Base-by-base conservation (phyloP, 2,888 invertebrate species). In the Agrochola macilenta region DNA sequence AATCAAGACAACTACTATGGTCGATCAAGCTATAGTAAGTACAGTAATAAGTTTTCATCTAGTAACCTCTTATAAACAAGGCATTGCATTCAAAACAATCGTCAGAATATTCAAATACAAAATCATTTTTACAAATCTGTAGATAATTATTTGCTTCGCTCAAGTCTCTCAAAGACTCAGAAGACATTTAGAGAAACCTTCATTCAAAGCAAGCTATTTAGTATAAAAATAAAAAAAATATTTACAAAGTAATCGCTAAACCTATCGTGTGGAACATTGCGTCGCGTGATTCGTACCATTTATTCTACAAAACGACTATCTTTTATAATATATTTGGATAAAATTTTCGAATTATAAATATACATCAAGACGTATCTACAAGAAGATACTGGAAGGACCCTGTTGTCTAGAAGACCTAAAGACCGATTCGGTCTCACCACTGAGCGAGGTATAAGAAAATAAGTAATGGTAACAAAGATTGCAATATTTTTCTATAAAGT, bases 381-480 rank as follows among this genome's bases (percentile, higher is more conserved):
- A 93, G 91, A 87, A 90, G 92, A 93, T 93, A 93, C 93, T 95
- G 94, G 94, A 95, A 95, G 93, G 95, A 96, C 95, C 94, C 95
- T 95, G 95, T 95, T 93, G 91, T 93, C 92, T 92, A 92, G 83
- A 90, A 92, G 92, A 93, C 91, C 91, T 92, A 93, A 87, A 89
- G 88, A 89, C 85, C 87, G 78, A 84, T 81, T 78, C 79, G 88
- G 89, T 89, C 89, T 88, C 90, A 93, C 92, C 91, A 92, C 92
- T 91, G 91, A 94, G 94, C 94, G 94, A 95, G 95, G 95, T 92
- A 93, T 91, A 89, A 89, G 87, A 89, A 89, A 92, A 88, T 79
- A 90, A 89, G 86, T 84, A 84, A 89, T 94, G 93, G 93, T 93
- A 94, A 94, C 94, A 92, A 93, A 91, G 88, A 86, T 88, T 85